These are phyloP conservation scores for Eupithecia dodoneata DNA, from an alignment of 2,888 invertebrate genomes.

Conservation along the genomic window DNA sequence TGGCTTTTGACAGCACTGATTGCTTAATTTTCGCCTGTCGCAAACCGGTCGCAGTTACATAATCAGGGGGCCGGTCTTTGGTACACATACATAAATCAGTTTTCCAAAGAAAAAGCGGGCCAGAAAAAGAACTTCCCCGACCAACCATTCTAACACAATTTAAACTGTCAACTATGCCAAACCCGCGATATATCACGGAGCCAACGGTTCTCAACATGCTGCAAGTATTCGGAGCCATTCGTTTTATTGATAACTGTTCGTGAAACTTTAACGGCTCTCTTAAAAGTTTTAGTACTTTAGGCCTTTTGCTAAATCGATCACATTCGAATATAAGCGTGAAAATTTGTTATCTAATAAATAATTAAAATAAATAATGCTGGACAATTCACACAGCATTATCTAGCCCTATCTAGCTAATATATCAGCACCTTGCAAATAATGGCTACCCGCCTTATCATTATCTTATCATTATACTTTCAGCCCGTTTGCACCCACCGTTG, in stretches of 20 bases:
- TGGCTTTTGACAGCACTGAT: too few species aligned
- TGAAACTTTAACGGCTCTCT: constrained; percentile 1
- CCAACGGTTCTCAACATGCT: constrained; percentile 18
- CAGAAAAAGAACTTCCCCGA: neutral
- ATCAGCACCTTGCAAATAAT: neutral
- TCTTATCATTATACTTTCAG: neutral
- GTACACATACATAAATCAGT: constrained; percentile 1
- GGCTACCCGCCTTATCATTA: neutral
- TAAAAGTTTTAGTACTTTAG: constrained; percentile 19
- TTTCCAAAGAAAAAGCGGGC: constrained; percentile 6
- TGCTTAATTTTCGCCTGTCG: too few species aligned
- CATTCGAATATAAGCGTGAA: neutral
- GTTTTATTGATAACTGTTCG: constrained; percentile 19
- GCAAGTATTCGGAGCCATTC: constrained; percentile 16
- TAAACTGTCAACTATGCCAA: constrained; percentile 18
- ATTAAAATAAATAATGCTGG: too few species aligned
- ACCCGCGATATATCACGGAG: constrained; percentile 12
- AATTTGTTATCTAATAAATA: neutral
- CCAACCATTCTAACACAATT: constrained; percentile 8
- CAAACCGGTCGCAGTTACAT: too few species aligned
- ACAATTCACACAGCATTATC: too few species aligned
- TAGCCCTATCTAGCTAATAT: too few species aligned
- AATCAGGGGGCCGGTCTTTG: too few species aligned
- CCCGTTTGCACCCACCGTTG: neutral
- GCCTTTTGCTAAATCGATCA: neutral